Evolutionary conservation across 2,888 invertebrate species (phyloP), one percentile per base, ranked within the genome.

Genomic region (Lepidochrysops patricia): DNA sequence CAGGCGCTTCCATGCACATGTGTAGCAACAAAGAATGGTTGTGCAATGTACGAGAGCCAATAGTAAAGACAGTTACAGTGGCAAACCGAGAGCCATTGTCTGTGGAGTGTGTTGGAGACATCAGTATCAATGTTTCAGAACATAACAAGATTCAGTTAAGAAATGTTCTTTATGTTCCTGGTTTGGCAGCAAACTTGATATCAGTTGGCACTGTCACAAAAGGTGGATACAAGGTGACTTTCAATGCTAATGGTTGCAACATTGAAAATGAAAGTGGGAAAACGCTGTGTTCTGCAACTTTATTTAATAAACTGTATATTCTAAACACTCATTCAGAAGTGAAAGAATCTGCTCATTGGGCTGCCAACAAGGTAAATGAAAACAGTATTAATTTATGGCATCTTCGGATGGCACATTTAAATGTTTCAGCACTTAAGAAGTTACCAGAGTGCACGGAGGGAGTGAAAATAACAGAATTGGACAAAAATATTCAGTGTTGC

Each of bases 121-220:
- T 63, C 5, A 61, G 58, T 60, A 61, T 62, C 34, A 26, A 61
- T 19, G 4, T 64, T 4, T 48, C 6, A 9, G 34, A 59, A 50
- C 37, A 43, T 6, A 43, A 63, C 2, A 63, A 61, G 19, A 64
- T 70, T 15, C 64, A 70, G 37, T 57, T 73, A 9, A 66, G 59
- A 29, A 61, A 72, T 66, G 68, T 70, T 26, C 58, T 71, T 3
- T 67, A 60, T 67, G 66, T 71, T 15, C 70, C 70, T 50, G 64
- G 57, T 3, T 34, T 70, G 23, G 67, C 70, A 19, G 63, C 63
- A 0, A 68, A 69, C 34, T 52, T 70, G 5, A 57, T 70, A 0
- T 71, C 69, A 52, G 68, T 70, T 0, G 66, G 69, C 43, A 52
- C 64, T 6, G 66, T 72, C 4, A 61, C 62, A 1, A 65, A 64